Percentiles rank a stretch among this genome's conserved stretches.
These are phyloP conservation scores for Lasiurus cinereus DNA, from an alignment of 2,113 vertebrate genomes.

Conservation along the genomic window DNA sequence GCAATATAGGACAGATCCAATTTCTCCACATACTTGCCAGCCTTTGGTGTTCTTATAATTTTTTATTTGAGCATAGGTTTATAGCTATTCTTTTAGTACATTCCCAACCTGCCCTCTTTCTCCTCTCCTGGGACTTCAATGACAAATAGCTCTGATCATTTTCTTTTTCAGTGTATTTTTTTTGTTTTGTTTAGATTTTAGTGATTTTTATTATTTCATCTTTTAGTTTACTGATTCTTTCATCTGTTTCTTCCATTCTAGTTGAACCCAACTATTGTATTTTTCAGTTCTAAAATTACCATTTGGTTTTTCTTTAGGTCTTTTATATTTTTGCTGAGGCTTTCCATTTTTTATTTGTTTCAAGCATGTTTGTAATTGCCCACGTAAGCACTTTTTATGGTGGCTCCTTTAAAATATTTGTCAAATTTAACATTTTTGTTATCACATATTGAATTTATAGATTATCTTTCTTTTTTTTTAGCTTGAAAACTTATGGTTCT, in stretches of 20 bases:
- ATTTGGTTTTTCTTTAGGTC: background rate
- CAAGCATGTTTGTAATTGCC: background rate
- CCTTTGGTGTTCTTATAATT: background rate
- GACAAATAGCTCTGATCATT: background rate
- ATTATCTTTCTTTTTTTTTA: background rate
- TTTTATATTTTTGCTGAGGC: background rate
- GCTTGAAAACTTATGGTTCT: background rate
- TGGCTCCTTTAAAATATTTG: background rate
- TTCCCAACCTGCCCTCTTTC: background rate
- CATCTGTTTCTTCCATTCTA: background rate
- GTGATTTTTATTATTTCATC: background rate
- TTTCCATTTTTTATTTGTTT: conserved; percentile 9
- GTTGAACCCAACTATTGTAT: background rate
- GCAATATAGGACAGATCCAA: background rate
- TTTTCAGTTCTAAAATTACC: conserved; percentile 31
- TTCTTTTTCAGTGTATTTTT: background rate
- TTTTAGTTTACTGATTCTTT: conserved; percentile 12
- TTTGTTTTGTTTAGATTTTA: background rate
- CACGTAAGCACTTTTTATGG: conserved; percentile 2
- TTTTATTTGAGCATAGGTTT: background rate
- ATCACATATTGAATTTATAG: background rate
- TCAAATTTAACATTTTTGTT: background rate
- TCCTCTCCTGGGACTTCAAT: background rate
- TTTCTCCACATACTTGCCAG: background rate
- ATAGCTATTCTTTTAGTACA: background rate